Percentiles rank a stretch among this genome's conserved stretches.
Conservation (phyloP, 2,113 vertebrate genomes). For the Pygoscelis antarcticus region DNA sequence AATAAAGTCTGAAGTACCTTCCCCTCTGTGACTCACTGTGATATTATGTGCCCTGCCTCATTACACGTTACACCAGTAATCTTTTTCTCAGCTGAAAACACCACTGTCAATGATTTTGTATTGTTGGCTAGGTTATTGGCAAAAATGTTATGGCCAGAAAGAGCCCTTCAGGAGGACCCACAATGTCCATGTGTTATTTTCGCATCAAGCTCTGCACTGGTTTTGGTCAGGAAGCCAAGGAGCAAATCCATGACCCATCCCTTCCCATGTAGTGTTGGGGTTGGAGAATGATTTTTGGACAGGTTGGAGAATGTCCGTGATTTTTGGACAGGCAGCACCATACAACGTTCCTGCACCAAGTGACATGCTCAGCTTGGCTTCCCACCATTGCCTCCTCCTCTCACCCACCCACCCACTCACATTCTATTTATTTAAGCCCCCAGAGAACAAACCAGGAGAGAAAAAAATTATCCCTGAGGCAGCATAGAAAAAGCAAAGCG, state of each 20-base stretch:
- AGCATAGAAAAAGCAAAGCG: background rate
- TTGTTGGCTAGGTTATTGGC: background rate
- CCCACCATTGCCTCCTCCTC: background rate
- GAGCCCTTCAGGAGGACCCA: background rate
- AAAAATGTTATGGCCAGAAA: background rate
- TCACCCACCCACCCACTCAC: background rate
- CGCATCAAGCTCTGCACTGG: background rate
- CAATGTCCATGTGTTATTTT: background rate
- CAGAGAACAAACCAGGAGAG: background rate
- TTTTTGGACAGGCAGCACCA: background rate
- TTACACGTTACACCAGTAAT: background rate
- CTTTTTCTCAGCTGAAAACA: background rate
- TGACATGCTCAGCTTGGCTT: background rate
- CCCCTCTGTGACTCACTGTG: background rate
- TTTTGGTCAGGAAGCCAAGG: background rate
- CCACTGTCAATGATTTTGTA: background rate
- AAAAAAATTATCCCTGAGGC: background rate
- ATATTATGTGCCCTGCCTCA: background rate
- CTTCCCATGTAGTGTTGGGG: fast-evolving
- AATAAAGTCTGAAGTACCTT: background rate
- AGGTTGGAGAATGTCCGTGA: background rate
- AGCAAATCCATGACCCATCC: background rate
- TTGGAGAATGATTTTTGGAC: background rate
- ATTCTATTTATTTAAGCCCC: background rate
- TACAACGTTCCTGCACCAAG: background rate